Base-by-base conservation (phyloP, 2,797 vertebrate genomes). In the Limnodromus scolopaceus region DNA sequence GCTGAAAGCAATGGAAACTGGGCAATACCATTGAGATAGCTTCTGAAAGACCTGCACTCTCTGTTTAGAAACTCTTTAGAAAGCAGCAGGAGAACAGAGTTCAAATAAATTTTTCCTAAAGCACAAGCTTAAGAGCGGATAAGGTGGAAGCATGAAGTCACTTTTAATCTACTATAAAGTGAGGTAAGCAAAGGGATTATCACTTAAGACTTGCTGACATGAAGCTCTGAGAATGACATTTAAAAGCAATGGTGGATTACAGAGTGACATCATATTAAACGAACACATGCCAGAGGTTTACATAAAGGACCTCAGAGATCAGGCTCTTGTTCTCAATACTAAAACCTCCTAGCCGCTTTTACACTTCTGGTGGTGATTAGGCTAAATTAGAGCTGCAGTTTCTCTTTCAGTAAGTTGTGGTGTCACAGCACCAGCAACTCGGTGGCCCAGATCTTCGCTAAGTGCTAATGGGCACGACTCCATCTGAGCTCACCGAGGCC, bases 161-260 rank as follows among this genome's bases (percentile, higher is more conserved):
- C 91, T 95, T 97, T 92, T 94, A 94, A 96, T 96, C 85, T 96
- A 84, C 91, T 92, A 84, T 96, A 92, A 94, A 97, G 89, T 96
- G 96, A 96, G 81, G 89, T 91, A 97, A 95, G 92, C 94, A 97
- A 91, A 94, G 93, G 93, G 93, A 96, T 96, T 97, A 97, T 92
- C 89, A 96, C 92, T 94, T 97, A 90, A 95, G 85, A 96, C 93
- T 95, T 39, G 81, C 81, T 96, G 92, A 97, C 89, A 93, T 82
- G 96, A 93, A 94, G 78, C 87, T 96, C 92, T 87, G 81, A 87
- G 89, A 97, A 92, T 96, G 95, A 96, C 96, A 94, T 94, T 96
- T 94, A 97, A 94, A 96, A 96, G 94, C 91, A 96, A 87, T 64
- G 68, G 91, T 92, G 95, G 96, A 97, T 97, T 96, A 97, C 66